Evolutionary conservation across 2,113 vertebrate genomes (phyloP), one percentile per base, ranked within the genome.

Genomic region (Siniperca knerii): DNA sequence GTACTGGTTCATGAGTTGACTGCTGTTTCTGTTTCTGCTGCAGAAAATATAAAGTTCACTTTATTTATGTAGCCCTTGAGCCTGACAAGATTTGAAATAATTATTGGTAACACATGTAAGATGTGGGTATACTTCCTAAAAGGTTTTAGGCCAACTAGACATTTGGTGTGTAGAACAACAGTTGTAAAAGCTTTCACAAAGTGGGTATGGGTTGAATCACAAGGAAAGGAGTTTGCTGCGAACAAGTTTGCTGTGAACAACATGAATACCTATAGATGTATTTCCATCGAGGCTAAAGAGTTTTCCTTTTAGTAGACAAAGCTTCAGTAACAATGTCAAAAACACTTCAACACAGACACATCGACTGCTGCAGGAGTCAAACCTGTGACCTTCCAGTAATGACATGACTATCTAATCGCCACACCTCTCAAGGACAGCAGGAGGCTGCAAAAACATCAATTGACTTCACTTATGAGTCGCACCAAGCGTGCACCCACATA

Each of bases 361-460:
- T 50, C 8, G 1, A 6, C 20, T 20, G 20, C 44, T 42, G 35
- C 55, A 71, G 46, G 13, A 66, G 46, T 66, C 20, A 87, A 52
- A 81, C 13, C 64, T 35, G 40, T 79, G 80, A 86, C 75, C 68
- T 78, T 84, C 60, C 25, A 18, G n/a, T 52, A 46, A 58, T 48
- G 18, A 4, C n/a, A 46, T 0, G 20, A 71, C 62, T 37, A 33
- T 37, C 23, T 68, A 62, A 70, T 62, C 8, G 5, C 8, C 40
- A 3, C 0, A 25, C 20, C 23, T 46, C 16, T 73, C n/a, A 85
- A 69, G 79, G 57, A 61, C 54, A 55, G 61, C 5, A 35, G 40
- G 18, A 25, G 46, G n/a, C 18, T 18, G 35, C 0, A 40, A n/a
- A 55, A 44, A 46, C 57, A 88, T 80, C 48, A 18, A 75, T 78